Base-by-base conservation (phyloP, 1,140 invertebrate genomes). In the Drosophila persimilis region DNA sequence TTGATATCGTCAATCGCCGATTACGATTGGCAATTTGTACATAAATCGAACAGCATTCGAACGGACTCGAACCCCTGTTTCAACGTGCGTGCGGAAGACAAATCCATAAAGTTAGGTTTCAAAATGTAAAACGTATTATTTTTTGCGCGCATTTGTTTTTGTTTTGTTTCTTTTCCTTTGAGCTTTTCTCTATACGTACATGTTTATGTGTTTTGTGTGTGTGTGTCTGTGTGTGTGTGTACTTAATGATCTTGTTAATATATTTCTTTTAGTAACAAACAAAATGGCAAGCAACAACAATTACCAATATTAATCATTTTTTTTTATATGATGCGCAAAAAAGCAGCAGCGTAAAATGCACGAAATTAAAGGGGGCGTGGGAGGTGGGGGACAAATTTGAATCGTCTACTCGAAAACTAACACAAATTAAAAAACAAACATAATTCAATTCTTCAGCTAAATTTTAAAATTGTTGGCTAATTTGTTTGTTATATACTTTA, bases 391-490 rank as follows among this genome's bases (percentile, higher is more conserved):
- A 44, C 11, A 48, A n/a, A 55, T 47, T 58, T 13, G 2, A n/a
- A 39, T 43, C 47, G 47, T 63, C 53, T 63, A 57, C 59, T 64
- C 9, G 51, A 20, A 26, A n/a, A 44, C 13, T 15, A 26, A 72
- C 53, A 64, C 9, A 51, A n/a, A 26, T n/a, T 26, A 5, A 8
- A 64, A 11, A 11, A 39, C 41, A 67, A 55, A 66, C 17, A 67
- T 67, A 9, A 22, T 6, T 54, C 31, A 58, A 63, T 52, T 73
- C 54, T 58, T 74, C 71, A 74, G 61, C 72, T 74, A 74, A 70
- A 48, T 65, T 73, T 74, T 65, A 65, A 48, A 73, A 73, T 73
- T 73, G 60, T 73, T 73, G 71, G 71, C 71, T 73, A 73, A 73
- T 58, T 55, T 54, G 22, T 73, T 63, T 39, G 43, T 58, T 73